Evolutionary conservation across 2,888 invertebrate species (phyloP), one percentile per base, ranked within the genome.

Genomic region (Parnassius smintheus): DNA sequence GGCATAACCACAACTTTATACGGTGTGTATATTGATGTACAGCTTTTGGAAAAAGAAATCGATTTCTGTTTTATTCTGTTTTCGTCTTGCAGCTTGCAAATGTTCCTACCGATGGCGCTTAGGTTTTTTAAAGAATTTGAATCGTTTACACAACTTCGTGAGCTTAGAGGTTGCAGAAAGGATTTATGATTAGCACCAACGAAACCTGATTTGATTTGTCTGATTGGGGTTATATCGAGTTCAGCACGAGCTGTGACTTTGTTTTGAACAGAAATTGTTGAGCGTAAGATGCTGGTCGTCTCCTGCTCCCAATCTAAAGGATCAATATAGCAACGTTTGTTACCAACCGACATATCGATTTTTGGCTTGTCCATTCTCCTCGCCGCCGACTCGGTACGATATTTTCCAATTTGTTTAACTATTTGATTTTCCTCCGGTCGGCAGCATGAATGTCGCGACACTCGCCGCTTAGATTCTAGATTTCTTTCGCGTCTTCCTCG

Each of bases 301-400:
- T 93, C 92, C 59, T 90, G 86, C 77, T 93, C 93, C 93, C 93
- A 93, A 66, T 87, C 85, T 50, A 79, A 71, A 25, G 92, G 92
- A 71, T 92, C 92, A 68, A 92, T 92, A 70, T 92, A 92, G 75
- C 92, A 92, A 67, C 92, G 83, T 74, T 92, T 92, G 75, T 92
- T 92, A 72, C 92, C 92, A 68, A 92, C 92, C 67, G 92, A 92
- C 75, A 80, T 86, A 72, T 90, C 89, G 62, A 84, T 73, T 72
- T 87, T 90, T 48, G 80, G 81, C 70, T 85, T 91, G 59, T 82
- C 83, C 45, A 77, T 70, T 79, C 85, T 90, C 68, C 76, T 85
- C 55, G 90, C 35, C 35, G 49, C 86, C n/a, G 89, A 88, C 67
- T 90, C 91, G 18, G 89, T 89, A 65, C 88, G 79, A 72, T 86